phyloP scores from a whole-genome alignment of 1,140 invertebrate species.

The Harpegnathos saltator region DNA sequence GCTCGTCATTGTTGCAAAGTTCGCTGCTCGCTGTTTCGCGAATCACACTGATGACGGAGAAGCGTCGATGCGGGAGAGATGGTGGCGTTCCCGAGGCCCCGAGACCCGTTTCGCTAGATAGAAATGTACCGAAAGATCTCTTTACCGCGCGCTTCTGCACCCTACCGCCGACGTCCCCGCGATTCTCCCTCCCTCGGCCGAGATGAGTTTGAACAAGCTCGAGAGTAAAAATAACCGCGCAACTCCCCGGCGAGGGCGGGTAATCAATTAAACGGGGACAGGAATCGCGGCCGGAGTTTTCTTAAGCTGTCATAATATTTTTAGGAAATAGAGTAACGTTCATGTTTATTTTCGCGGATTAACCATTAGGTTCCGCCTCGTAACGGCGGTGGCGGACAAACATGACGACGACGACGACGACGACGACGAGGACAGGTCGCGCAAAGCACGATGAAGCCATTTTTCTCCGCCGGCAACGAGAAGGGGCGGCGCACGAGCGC shows the following conservation, averaged over 20 bases:
- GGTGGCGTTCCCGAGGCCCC: background rate
- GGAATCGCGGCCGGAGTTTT: slow-evolving; percentile 4
- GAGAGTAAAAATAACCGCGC: slow-evolving; percentile 9
- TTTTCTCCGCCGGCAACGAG: slow-evolving; percentile 38
- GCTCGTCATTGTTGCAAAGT: slow-evolving; percentile 2
- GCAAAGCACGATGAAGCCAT: slow-evolving; percentile 42
- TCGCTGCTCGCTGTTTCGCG: background rate
- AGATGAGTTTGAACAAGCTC: slow-evolving; percentile 11
- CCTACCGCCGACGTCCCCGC: too few species aligned
- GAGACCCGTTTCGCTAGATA: background rate
- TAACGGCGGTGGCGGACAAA: slow-evolving; percentile 44
- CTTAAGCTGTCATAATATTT: slow-evolving; percentile 41
- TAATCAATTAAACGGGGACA: slow-evolving; percentile 36
- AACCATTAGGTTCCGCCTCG: slow-evolving; percentile 48
- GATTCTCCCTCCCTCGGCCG: too few species aligned
- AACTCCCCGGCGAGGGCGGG: background rate
- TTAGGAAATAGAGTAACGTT: slow-evolving; percentile 45
- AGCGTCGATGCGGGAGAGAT: background rate
- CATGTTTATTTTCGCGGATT: slow-evolving; percentile 56
- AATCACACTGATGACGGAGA: slow-evolving; percentile 57
- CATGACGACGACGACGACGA: slow-evolving; percentile 11
- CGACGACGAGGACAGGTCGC: background rate
- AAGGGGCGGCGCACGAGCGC: slow-evolving; percentile 31
- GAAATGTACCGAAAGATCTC: background rate
- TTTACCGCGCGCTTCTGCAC: background rate